Base-by-base conservation (phyloP, 64 coral and sea anemone species). In the Dendronephthya gigantea region DNA sequence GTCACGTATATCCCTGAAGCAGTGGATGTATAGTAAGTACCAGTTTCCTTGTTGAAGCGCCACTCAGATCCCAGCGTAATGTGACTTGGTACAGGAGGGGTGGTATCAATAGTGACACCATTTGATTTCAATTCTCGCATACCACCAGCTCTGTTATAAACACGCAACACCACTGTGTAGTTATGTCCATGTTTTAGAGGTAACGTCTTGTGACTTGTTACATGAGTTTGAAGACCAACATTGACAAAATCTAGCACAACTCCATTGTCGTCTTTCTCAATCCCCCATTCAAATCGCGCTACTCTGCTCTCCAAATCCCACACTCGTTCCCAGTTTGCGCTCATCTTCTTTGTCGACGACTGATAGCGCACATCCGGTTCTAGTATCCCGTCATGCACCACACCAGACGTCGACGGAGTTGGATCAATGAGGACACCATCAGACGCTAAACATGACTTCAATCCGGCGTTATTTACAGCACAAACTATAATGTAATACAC, bases 251-350 rank as follows among this genome's bases (percentile, higher is more conserved):
- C 31, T 39, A 36, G 22, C 2, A 79, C 72, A 79, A 11, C 11
- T 62, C 55, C 55, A 8, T 29, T 29, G 22, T 79, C 11, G 45
- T 85, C 86, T 25, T 82, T 83, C 14, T 88, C 91, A 37, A 97
- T 90, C 47, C 86, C 92, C 94, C 94, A 97, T 68, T 93, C 89
- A 69, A 97, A 97, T 15, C 85, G 90, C 2, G 59, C 89, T 0
- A 97, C 74, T 51, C 79, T 72, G 83, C 94, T 96, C 32, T 93
- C 88, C 38, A 96, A 75, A 28, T 96, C 94, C 91, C 91, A 96
- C 85, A 97, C 81, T 43, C 91, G 88, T 90, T 97, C 91, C 94
- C 94, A 97, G 36, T 97, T 97, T 15, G 94, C 94, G 15, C 91
- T 87, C 41, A 97, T 91, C 8, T 68, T 89, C 8, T 48, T 85